Evolutionary conservation across 2,888 invertebrate species (phyloP), one percentile per base, ranked within the genome.

Genomic region (Pegoplata infirma): DNA sequence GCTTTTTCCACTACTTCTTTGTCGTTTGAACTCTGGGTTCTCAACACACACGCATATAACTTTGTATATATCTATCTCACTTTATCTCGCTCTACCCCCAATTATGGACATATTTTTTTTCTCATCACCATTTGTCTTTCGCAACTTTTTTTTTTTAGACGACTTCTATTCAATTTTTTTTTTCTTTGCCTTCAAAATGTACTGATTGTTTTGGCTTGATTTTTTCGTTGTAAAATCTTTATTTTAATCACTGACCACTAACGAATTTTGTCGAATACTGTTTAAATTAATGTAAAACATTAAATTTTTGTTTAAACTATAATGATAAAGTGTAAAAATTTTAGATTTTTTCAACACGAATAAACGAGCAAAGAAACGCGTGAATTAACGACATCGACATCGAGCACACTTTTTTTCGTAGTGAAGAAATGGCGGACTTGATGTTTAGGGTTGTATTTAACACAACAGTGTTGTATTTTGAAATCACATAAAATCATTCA

Each of bases 291-390:
- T 17, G 23, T 72, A 76, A 61, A 68, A 71, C 66, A 63, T 63
- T 61, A 46, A 55, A 77, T 59, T 80, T 80, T 76, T 61, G 21
- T 8, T 51, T 40, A 58, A 72, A 71, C 14, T 64, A 69, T 53
- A 44, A 55, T 23, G 64, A 16, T 59, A 77, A 68, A 66, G 47
- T 74, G 49, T 32, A 46, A 72, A 75, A 76, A 71, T 61, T 80
- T 71, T 14, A 49, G 16, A 14, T 61, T 36, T 79, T 80, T 80
- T 78, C 76, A 79, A 63, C 78, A 82, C 82, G 81, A 82, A 80
- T 72, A 67, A 76, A 77, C 69, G 80, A 76, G 76, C 71, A 75
- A 80, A 82, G 76, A 81, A 82, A 81, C 81, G 82, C 82, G 82
- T 82, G 82, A 81, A n/a, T n/a, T n/a, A n/a, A 80, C 72, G 64